phyloP scores from a whole-genome alignment of 1,140 invertebrate genomes.

The Macrosteles quadrilineatus region DNA sequence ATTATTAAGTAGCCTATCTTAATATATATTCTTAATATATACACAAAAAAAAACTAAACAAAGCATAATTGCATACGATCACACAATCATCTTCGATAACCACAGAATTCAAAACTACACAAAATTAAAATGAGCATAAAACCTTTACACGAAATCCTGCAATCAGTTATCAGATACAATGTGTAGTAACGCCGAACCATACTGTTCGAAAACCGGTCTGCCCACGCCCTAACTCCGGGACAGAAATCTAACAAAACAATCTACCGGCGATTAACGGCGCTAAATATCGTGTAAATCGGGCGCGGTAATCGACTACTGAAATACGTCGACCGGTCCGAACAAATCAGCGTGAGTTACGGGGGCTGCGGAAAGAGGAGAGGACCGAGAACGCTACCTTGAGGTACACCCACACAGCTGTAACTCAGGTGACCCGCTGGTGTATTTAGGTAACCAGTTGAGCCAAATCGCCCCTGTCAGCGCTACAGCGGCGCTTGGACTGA shows the following conservation, averaged over 20 bases:
- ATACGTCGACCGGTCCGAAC: background rate
- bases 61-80: no score
- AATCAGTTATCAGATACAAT: no score
- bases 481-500: background rate
- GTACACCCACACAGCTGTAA: conserved; percentile 3
- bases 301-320: conserved; percentile 3
- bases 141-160: no score
- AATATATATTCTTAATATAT: no score
- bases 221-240: background rate
- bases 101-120: no score
- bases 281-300: conserved; percentile 4
- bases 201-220: background rate
- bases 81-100: no score
- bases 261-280: background rate
- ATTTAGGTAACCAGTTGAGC: conserved; percentile 6
- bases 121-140: no score
- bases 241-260: conserved; percentile 14
- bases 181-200: no score
- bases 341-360: background rate
- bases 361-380: background rate
- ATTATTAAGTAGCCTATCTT: no score
- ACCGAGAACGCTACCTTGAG: background rate
- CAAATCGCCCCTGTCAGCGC: conserved; percentile 7
- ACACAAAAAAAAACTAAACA: no score
- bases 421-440: background rate